A percentile compares a stretch with the other conserved stretches of the same genome.
These are phyloP conservation scores for Ammodytes dubius DNA, from an alignment of 2,113 vertebrate species.

Conservation along the genomic window DNA sequence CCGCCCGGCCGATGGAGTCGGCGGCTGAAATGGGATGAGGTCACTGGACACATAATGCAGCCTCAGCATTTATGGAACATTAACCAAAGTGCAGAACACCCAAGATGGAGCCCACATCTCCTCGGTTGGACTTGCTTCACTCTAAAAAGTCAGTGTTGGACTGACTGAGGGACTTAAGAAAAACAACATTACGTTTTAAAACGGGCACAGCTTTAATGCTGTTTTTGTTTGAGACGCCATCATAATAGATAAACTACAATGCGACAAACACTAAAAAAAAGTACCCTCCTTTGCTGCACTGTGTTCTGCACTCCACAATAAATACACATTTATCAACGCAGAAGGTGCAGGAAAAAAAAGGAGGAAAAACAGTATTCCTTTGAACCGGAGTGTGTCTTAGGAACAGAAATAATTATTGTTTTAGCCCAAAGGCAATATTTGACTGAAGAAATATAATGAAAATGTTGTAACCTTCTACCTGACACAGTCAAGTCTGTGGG, in stretches of 20 bases:
- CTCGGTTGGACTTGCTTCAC: neutral
- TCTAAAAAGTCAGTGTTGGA: neutral
- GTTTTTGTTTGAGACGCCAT: neutral
- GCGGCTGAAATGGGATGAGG: slow-evolving; percentile 35
- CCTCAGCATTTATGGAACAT: slow-evolving; percentile 53
- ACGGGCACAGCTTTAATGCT: too few relatives aligned
- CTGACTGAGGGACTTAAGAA: neutral
- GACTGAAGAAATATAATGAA: neutral
- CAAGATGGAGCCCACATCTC: slow-evolving; percentile 14
- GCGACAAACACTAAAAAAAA: neutral
- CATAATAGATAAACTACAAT: neutral
- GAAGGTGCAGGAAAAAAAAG: neutral
- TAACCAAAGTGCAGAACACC: slow-evolving; percentile 42
- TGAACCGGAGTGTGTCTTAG: neutral
- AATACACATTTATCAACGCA: neutral
- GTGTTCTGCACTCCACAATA: neutral
- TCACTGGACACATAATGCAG: slow-evolving; percentile 49
- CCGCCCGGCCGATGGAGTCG: slow-evolving; percentile 21
- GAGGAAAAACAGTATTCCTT: neutral
- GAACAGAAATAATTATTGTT: neutral
- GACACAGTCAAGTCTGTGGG: neutral
- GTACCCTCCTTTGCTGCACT: neutral
- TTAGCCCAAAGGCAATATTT: neutral
- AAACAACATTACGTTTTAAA: neutral
- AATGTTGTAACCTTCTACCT: neutral